Conservation (phyloP, 2,888 invertebrate genomes). For the Ischnus inquisitorius region DNA sequence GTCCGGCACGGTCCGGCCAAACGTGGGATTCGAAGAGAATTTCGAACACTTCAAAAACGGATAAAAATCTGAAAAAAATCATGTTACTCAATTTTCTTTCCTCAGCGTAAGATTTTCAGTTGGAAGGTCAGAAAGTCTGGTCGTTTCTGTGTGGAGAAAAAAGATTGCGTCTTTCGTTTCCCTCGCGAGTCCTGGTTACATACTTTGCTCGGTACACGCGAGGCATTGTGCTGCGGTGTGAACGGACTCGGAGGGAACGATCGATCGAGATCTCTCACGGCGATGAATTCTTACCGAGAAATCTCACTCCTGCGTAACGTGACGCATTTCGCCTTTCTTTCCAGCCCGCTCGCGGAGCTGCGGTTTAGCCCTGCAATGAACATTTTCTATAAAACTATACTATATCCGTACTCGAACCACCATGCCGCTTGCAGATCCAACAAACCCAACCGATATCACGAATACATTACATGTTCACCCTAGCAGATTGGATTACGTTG, state of each 20-base stretch:
- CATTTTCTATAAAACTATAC: background rate
- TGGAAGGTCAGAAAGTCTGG: background rate
- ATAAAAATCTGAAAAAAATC: background rate
- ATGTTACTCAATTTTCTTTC: no score
- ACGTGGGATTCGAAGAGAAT: no score
- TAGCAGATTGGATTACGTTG: no score
- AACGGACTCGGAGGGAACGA: constrained; percentile 45
- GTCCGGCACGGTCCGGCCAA: no score
- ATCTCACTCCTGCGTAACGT: constrained; percentile 34
- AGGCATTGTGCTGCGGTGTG: constrained; percentile 35
- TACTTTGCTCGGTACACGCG: constrained; percentile 1
- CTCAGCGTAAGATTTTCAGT: background rate
- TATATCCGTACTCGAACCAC: background rate
- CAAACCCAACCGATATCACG: no score
- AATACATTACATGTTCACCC: no score
- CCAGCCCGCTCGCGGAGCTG: background rate
- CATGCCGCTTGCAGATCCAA: no score
- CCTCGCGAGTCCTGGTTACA: background rate
- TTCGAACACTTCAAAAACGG: background rate
- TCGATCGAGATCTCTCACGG: constrained; percentile 62
- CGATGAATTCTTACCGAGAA: constrained; percentile 34
- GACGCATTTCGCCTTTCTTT: constrained; percentile 21
- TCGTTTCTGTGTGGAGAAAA: background rate
- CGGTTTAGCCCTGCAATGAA: background rate
- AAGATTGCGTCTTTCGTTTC: constrained; percentile 4